Conservation (phyloP, 2,797 vertebrate species). For the Coregonus sp. region DNA sequence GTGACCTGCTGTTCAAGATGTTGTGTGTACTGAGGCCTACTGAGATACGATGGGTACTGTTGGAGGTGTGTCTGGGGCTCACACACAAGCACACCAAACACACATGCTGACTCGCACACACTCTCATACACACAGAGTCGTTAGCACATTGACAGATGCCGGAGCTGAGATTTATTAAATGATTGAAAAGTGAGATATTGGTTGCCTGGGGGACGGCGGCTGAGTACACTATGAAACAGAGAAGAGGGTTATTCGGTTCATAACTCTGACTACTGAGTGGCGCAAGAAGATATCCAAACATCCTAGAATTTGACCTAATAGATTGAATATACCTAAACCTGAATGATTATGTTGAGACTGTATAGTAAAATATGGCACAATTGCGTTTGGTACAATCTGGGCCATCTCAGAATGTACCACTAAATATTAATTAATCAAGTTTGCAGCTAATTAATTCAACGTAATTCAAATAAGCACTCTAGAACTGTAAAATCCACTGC, state of each 20-base stretch:
- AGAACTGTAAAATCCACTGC: too few relatives aligned
- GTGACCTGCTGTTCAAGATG: neutral
- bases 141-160: constrained; percentile 66
- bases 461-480: too few relatives aligned
- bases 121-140: constrained; percentile 16
- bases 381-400: too few relatives aligned
- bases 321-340: too few relatives aligned
- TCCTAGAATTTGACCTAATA: neutral
- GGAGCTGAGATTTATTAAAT: constrained; percentile 61
- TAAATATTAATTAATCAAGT: neutral
- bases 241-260: constrained; percentile 14
- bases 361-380: too few relatives aligned
- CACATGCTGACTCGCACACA: constrained; percentile 12
- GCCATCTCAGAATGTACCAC: too few relatives aligned
- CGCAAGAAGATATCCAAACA: neutral
- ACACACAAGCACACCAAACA: constrained; percentile 1
- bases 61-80: neutral
- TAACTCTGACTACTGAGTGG: constrained; percentile 34
- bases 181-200: constrained; percentile 61
- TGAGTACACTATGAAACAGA: constrained; percentile 28
- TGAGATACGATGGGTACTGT: neutral
- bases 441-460: neutral
- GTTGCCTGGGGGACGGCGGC: constrained; percentile 36
- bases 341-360: too few relatives aligned
- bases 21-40: neutral